Evolutionary conservation across 2,113 vertebrate genomes (phyloP).

Genomic region (Pluvialis apricaria): DNA sequence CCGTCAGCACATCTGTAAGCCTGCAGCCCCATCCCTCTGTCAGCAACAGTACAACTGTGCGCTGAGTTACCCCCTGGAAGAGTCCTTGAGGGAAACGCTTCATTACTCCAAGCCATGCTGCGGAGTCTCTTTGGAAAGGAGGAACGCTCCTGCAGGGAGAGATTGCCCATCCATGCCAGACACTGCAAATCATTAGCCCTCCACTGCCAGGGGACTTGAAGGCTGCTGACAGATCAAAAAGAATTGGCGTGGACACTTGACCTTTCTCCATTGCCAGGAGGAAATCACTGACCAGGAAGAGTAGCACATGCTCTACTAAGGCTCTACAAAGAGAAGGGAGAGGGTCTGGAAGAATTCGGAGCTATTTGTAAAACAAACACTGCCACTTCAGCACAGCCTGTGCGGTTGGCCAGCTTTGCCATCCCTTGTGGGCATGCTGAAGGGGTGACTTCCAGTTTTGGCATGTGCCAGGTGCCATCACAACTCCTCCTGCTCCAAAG

Average conservation of each 20-base stretch:
- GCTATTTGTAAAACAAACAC: neutral
- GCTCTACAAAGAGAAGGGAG: neutral
- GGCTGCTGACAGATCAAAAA: constrained; percentile 18
- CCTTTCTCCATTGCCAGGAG: constrained; percentile 34
- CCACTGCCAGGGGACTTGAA: neutral
- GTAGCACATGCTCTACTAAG: neutral
- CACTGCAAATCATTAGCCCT: neutral
- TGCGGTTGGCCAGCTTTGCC: neutral
- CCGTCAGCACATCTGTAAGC: neutral
- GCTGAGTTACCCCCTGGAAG: neutral
- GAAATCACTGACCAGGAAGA: constrained; percentile 41
- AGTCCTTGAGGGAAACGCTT: neutral
- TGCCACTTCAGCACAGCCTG: neutral
- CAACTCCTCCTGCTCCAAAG: neutral
- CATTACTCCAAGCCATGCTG: neutral
- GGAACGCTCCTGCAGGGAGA: constrained; percentile 17
- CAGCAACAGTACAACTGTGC: neutral
- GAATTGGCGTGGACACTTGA: constrained; percentile 20
- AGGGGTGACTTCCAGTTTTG: neutral
- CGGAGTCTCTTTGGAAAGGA: constrained; percentile 1
- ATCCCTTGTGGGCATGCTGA: neutral
- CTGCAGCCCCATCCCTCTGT: neutral
- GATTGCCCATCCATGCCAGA: constrained; percentile 24
- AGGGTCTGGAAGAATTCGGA: neutral
- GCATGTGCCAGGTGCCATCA: neutral